These are phyloP conservation scores for Osmerus mordax DNA, from an alignment of 2,113 vertebrate genomes.

Conservation along the genomic window DNA sequence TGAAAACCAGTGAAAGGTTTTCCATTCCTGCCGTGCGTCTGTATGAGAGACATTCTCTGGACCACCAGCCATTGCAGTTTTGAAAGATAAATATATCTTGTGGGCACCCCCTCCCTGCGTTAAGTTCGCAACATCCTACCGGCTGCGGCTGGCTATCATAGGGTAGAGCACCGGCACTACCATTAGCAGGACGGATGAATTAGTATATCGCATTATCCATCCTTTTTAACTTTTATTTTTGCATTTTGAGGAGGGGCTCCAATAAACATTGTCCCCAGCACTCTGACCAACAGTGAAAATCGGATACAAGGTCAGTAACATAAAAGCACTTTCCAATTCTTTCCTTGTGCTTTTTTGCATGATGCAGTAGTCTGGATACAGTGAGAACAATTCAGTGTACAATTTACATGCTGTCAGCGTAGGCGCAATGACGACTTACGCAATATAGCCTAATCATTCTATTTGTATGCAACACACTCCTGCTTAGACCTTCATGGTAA, in stretches of 20 bases:
- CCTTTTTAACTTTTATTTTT: constrained; percentile 33
- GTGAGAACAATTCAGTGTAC: constrained; percentile 1
- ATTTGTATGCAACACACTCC: constrained; percentile 58
- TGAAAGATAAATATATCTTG: constrained; percentile 73
- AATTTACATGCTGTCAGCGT: constrained; percentile 1
- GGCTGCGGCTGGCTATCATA: constrained; percentile 61
- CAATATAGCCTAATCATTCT: constrained; percentile 12
- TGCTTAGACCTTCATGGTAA: constrained; percentile 32
- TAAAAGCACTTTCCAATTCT: constrained; percentile 15
- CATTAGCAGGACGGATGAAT: constrained; percentile 67
- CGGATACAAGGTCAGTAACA: constrained; percentile 71
- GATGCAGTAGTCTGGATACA: constrained; percentile 10
- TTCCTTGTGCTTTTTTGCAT: background rate
- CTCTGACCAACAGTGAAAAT: constrained; percentile 47
- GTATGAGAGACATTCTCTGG: constrained; percentile 49
- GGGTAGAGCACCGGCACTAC: constrained; percentile 57
- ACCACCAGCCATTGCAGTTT: constrained; percentile 68
- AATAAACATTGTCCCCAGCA: constrained; percentile 34
- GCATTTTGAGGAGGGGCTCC: constrained; percentile 36
- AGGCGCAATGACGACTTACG: background rate
- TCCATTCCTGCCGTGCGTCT: constrained; percentile 25
- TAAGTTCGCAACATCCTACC: constrained; percentile 65
- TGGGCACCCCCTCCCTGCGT: background rate
- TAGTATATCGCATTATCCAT: constrained; percentile 46
- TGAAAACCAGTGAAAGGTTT: background rate